Percentiles rank a stretch among this genome's conserved stretches.
These are phyloP conservation scores for Rhincodon typus DNA, from an alignment of 2,797 vertebrate genomes.

Conservation along the genomic window DNA sequence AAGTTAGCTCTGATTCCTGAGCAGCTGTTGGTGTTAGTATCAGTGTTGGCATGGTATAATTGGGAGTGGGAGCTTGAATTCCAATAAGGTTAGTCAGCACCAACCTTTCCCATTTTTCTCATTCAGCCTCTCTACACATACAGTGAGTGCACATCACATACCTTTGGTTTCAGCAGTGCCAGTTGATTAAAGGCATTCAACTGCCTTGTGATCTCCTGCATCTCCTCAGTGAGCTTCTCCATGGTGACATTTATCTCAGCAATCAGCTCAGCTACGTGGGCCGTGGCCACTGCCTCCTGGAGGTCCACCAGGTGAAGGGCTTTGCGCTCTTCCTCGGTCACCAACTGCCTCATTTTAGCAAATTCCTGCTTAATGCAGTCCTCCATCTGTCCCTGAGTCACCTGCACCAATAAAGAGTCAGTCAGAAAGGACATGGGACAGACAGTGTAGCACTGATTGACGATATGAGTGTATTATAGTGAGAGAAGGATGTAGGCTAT, in stretches of 20 bases:
- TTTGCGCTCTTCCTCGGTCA: slow-evolving; percentile 66
- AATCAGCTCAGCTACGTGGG: slow-evolving; percentile 67
- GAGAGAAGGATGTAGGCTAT: not conserved
- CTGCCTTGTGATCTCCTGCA: slow-evolving; percentile 72
- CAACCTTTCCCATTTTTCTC: not conserved
- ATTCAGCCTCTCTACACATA: not conserved
- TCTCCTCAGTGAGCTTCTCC: slow-evolving; percentile 72
- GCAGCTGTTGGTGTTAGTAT: not conserved
- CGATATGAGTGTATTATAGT: not conserved
- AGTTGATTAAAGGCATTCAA: slow-evolving; percentile 63
- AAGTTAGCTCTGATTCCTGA: not conserved
- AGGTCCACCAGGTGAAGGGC: slow-evolving; percentile 70
- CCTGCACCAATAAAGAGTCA: slow-evolving; percentile 49
- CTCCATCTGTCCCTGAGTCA: slow-evolving; percentile 68
- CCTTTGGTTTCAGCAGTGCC: slow-evolving; percentile 53
- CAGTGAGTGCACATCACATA: slow-evolving; percentile 42
- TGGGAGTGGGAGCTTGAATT: not conserved
- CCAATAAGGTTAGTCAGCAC: not conserved
- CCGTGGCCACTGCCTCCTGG: slow-evolving; percentile 68
- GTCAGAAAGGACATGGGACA: slow-evolving; percentile 11
- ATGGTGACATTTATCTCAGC: slow-evolving; percentile 66
- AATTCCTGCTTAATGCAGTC: slow-evolving; percentile 68
- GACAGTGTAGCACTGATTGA: too few relatives aligned
- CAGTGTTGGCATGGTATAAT: not conserved
- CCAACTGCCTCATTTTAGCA: slow-evolving; percentile 65